Base-by-base conservation (phyloP, 2,888 invertebrate species). In the Acrocyrtus sp. region DNA sequence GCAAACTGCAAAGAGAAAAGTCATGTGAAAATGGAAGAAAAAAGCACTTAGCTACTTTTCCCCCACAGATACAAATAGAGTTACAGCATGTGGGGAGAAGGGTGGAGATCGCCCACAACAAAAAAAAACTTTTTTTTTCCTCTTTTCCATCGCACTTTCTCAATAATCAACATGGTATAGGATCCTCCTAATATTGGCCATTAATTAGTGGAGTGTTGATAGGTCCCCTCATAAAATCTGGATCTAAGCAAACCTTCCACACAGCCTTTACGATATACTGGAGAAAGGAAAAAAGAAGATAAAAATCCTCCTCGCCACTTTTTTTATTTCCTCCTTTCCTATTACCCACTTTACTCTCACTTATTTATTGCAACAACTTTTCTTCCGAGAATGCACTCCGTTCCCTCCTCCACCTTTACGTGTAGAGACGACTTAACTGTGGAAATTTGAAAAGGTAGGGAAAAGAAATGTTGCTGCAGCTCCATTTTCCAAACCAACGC, bases 161-260 rank as follows among this genome's bases (percentile, higher is more conserved):
- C 41, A 43, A 41, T 67, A n/a, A n/a, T n/a, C n/a, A n/a, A n/a
- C n/a, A n/a, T 47, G 45, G 39, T 62, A 26, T 62, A 48, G n/a
- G n/a, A n/a, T n/a, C 61, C 51, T 69, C 54, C 65, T 70, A 72
- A 69, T 78, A 81, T 80, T 78, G 79, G 63, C 78, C 81, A 81
- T 81, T 81, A 81, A 81, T 81, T 81, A 81, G 80, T 76, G 50
- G 75, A 75, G 77, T 78, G 79, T 81, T 81, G 81, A 81, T 80
- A 79, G 80, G 77, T 79, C 78, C 75, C 54, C 78, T 78, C 77
- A 74, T 80, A 80, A 73, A 78, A 78, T 70, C 61, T 62, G 43
- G 65, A 45, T 61, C 57, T 72, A 72, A 75, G 75, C 67, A 72
- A 62, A 62, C 34, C 75, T 74, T 76, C 22, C 22, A 17, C 15